Evolutionary conservation across 1,140 invertebrate species (phyloP), one percentile per base, ranked within the genome.

Genomic region (Heliconius hewitsoni): DNA sequence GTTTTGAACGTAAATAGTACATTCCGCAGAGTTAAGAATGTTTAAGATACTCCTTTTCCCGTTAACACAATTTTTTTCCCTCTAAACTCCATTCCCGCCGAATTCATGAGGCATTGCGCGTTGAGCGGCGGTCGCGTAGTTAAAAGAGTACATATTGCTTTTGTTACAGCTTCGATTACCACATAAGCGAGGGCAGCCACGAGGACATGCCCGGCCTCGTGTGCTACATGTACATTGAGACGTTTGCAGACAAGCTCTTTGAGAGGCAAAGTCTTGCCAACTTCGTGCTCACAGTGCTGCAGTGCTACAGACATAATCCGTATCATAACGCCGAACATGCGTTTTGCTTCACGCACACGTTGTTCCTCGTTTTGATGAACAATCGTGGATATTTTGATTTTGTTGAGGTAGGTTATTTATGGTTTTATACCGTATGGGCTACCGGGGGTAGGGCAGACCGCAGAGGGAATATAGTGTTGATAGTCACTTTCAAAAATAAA

Each of bases 271-370:
- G 73, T 1, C 74, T 95, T 11, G 87, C 87, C 0, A 88, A 93
- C 72, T 96, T 96, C 82, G 87, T 95, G 6, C 81, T 96, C 5
- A 94, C 95, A 9, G 89, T 95, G 1, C 87, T 95, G 37, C 90
- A 92, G 73, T 93, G 93, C 50, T 96, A 96, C 84, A 81, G 92
- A 11, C 89, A 82, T 70, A 95, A 95, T 80, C 95, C 95, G 0
- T 96, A 96, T 82, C 96, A 96, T 82, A 96, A 96, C 85, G 95
- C 95, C 5, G 94, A 95, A 46, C 96, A 96, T 81, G 95, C 95
- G 6, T 96, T 96, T 83, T 95, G 91, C 71, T 95, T 96, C 71
- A 93, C 93, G 1, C 96, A 96, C 86, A 95, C 95, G 42, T 95
- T 96, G 94, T 96, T 92, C 77, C 91, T 95, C 73, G 95, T 96